Base-by-base conservation (phyloP, 2,113 vertebrate species). In the Lasiurus borealis region DNA sequence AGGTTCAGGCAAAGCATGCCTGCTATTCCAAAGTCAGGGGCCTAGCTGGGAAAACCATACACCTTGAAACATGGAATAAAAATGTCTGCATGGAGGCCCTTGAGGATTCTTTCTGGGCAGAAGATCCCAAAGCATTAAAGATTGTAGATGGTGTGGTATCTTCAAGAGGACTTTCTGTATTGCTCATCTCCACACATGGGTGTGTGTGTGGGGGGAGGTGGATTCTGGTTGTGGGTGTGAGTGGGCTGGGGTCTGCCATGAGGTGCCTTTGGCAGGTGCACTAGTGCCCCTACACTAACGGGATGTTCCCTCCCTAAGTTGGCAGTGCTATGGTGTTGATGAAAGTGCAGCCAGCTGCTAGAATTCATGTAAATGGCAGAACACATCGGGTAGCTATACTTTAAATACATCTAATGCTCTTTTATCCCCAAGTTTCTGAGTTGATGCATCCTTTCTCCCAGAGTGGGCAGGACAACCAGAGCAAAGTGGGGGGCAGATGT, bases 71-170 rank as follows among this genome's bases (percentile, higher is more conserved):
- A 6, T 44, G 25, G 18, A 14, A 19, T 66, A n/a, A 76, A 64
- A 59, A 34, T 0, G 18, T 57, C 25, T 3, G 0, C 19, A n/a
- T 5, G 57, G 19, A 7, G 7, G 19, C n/a, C 31, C 6, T 8
- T 14, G 64, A 25, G 6, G 46, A 25, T 12, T 18, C 13, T 73
- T 78, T 15, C 21, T 82, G 13, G 66, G 15, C 14, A 84, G 27
- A 34, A 57, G 52, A 7, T 3, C 57, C 10, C 4, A 19, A 78
- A 12, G 1, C 8, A 8, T 40, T 27, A 31, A 78, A 78, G 50
- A 8, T 18, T 13, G 3, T 19, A 68, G 27, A 27, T 11, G 2
- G 18, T 54, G 31, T 15, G 19, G 4, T 16, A 15, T 13, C 31
- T 16, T 62, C 23, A 25, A 29, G 57, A 21, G 18, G 1, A n/a